A percentile compares a stretch with the other conserved stretches of the same genome.
Conservation (phyloP, 1,140 invertebrate species). For the Drosophila funebris region DNA sequence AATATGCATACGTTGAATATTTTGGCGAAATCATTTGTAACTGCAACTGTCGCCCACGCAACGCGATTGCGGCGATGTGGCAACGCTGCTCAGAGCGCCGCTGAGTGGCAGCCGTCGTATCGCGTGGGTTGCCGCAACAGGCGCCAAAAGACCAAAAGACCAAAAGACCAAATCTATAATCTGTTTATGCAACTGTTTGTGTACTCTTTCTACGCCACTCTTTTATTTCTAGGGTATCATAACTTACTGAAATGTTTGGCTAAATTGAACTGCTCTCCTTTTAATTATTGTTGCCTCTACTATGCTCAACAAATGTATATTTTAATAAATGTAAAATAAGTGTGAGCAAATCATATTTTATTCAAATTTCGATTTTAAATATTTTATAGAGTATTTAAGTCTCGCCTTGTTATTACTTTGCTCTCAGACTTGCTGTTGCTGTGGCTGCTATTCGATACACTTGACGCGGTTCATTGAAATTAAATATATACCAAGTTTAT, state of each 20-base stretch:
- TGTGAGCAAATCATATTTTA: neutral
- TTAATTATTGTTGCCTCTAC: no score
- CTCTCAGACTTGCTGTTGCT: neutral
- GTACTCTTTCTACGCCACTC: conserved; percentile 35
- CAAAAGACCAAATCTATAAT: conserved; percentile 56
- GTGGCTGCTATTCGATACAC: conserved; percentile 67
- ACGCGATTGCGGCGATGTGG: conserved; percentile 57
- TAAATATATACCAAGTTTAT: conserved; percentile 58
- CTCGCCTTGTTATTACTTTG: neutral
- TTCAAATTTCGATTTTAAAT: neutral
- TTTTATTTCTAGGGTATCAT: neutral
- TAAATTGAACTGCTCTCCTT: no score
- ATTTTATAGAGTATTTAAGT: neutral
- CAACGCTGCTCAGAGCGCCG: conserved; percentile 37
- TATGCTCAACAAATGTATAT: no score
- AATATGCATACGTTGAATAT: conserved; percentile 82
- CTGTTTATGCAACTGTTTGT: conserved; percentile 70
- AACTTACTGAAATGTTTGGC: neutral
- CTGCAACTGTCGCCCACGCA: conserved; percentile 64
- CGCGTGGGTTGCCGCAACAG: conserved; percentile 38
- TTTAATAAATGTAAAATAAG: neutral
- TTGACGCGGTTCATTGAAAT: conserved; percentile 67
- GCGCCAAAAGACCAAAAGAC: conserved; percentile 53
- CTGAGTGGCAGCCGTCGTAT: conserved; percentile 26
- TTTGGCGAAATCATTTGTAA: conserved; percentile 80